phyloP scores from a whole-genome alignment of 2,113 vertebrate species.

The Todiramphus saurophagus region DNA sequence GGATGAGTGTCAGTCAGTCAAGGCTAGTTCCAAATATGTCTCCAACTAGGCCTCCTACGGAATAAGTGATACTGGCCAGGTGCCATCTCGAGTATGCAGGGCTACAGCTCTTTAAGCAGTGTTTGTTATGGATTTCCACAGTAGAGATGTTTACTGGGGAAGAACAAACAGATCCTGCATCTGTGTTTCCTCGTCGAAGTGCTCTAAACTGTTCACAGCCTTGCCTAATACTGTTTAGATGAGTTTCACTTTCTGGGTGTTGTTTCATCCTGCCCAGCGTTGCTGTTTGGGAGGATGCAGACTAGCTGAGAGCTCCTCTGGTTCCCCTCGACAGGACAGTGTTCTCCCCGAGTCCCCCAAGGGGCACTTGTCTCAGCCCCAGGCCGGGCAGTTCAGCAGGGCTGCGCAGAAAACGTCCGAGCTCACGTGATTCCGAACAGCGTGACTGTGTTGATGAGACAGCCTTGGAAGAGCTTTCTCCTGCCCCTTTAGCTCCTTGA shows the following conservation, averaged over 20 bases:
- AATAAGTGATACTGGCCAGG: neutral
- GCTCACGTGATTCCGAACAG: neutral
- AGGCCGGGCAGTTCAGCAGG: neutral
- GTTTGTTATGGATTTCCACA: slow-evolving; percentile 28
- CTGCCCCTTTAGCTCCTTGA: neutral
- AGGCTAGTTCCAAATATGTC: neutral
- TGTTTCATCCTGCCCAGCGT: neutral
- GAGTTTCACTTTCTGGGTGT: neutral
- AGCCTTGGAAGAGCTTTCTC: neutral
- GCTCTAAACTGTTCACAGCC: neutral
- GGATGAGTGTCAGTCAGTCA: slow-evolving; percentile 36
- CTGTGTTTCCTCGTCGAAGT: neutral
- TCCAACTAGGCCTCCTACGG: slow-evolving; percentile 9
- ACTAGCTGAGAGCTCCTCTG: rapidly evolving
- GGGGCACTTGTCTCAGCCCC: neutral
- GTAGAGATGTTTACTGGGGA: neutral
- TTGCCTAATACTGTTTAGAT: neutral
- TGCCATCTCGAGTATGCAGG: slow-evolving; percentile 14
- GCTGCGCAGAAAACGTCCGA: neutral
- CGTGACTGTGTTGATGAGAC: rapidly evolving
- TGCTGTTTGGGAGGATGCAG: neutral
- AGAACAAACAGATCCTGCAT: slow-evolving; percentile 2
- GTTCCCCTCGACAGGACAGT: rapidly evolving
- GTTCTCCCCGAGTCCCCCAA: neutral
- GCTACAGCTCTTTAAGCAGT: neutral